Evolutionary conservation across 1,140 invertebrate genomes (phyloP), one percentile per base, ranked within the genome.

Genomic region (Bombus superbus): DNA sequence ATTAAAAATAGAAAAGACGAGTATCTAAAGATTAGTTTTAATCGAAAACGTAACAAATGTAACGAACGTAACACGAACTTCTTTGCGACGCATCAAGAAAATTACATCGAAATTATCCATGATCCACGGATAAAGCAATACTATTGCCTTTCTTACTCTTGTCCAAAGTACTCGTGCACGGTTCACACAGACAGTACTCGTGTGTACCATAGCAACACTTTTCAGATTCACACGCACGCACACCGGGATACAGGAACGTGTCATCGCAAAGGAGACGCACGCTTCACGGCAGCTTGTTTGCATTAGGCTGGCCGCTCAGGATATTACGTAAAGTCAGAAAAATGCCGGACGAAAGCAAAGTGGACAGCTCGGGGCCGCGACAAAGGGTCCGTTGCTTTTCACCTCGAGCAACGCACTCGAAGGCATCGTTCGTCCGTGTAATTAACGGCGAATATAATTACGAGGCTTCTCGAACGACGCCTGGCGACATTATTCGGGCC

Each of bases 301-400:
- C 86, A 88, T 88, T 91, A 89, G 83, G 78, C 69, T 71, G 87
- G 81, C 90, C 90, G 90, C 91, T 93, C 91, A 94, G 94, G 92
- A 94, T 95, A 94, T 95, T 95, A 94, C 92, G 85, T 94, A 94
- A 94, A 93, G 93, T 91, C 89, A 86, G 92, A 94, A 95, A 95
- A 93, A 92, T 90, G 82, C 80, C 81, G 88, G 86, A 92, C 92
- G 89, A 94, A 93, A 92, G 92, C 91, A 93, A 92, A 93, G 91
- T 92, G 92, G 89, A 93, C 87, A 88, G 84, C 83, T 77, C 76
- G 74, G 84, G 81, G 86, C 74, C 73, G 86, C 82, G 92, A 94
- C 94, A 94, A 94, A 94, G 94, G 92, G 91, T 89, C 88, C 78
- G 87, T 86, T 64, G 79, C 81, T 78, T 88, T 89, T 88, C 69